phyloP scores from a whole-genome alignment of 2,113 vertebrate species.

The Murina feae region DNA sequence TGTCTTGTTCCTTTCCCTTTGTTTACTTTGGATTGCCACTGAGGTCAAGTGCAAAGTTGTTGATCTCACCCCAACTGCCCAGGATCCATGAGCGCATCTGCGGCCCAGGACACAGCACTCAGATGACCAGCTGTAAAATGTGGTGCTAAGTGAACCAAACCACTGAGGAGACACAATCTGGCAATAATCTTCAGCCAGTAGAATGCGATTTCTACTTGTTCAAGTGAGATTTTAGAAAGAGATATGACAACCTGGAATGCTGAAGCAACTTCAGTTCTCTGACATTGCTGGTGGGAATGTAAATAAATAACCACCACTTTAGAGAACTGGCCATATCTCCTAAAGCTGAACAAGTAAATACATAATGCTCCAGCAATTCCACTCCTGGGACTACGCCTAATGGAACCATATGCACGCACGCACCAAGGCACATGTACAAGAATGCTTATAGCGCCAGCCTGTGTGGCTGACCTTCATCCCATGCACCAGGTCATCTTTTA shows the following conservation, averaged over 20 bases:
- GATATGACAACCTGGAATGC: background rate
- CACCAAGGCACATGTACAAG: background rate
- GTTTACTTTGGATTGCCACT: conserved; percentile 59
- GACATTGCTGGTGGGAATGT: background rate
- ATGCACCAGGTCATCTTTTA: no score
- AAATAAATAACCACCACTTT: background rate
- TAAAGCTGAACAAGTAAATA: background rate
- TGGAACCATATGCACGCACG: background rate
- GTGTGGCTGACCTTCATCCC: no score
- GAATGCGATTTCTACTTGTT: background rate
- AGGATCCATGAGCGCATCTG: conserved; percentile 15
- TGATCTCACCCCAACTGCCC: conserved; percentile 36
- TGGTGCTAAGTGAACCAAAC: conserved; percentile 5
- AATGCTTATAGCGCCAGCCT: no score
- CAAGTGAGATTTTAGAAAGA: background rate
- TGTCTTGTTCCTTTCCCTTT: conserved; percentile 39
- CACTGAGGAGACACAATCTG: conserved; percentile 11
- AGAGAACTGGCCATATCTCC: background rate
- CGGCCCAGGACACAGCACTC: background rate
- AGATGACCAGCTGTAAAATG: background rate
- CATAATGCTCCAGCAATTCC: background rate
- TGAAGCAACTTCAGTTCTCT: background rate
- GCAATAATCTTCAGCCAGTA: background rate
- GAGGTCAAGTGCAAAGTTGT: conserved; percentile 55
- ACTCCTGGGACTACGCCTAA: background rate